Base-by-base conservation (phyloP, 2,797 vertebrate species). In the Orestias chungarensis region DNA sequence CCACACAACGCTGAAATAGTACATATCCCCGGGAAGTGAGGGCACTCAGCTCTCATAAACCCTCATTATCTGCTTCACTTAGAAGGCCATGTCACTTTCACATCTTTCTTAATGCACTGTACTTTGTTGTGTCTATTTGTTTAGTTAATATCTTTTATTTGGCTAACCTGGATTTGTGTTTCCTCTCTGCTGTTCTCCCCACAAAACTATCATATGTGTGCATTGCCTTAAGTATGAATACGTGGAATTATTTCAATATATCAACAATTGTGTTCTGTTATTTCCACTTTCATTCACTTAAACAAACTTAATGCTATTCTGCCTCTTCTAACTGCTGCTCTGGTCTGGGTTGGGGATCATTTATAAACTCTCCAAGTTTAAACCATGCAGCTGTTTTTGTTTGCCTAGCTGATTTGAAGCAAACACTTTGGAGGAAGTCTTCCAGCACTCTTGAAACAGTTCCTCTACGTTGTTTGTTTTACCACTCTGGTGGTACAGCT, bases 1-100 rank as follows among this genome's bases (percentile, higher is more conserved):
- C 54, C 54, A 57, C 54, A 57, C 29, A 31, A 20, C 54, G 31
- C 54, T 18, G 17, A 57, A 33, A 10, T 20, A 57, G 17, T 20
- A 33, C 29, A 57, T 31, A 33, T 57, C 54, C 50, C 29, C 12
- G 6, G 50, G 25, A 57, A 57, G 54, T 33, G 17, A 33, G 29
- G 29, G 54, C 54, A 57, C 29, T 20, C 7, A 33, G 4, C 54
- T 31, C 54, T 57, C 54, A 33, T 31, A 57, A 57, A 57, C 54
- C 29, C 54, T 57, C 54, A 18, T 57, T 57, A 57, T 57, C 54
- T 57, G 54, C 54, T 57, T 57, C 54, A 57, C 54, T 57, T 57
- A 57, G 54, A 27, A 57, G 54, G 17, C 17, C 20, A 9, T 33
- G 54, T 33, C 54, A 27, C 29, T 57, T 57, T 33, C 31, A 61